Evolutionary conservation across 1,140 invertebrate genomes (phyloP).

Genomic region (Armadillidium nasatum): DNA sequence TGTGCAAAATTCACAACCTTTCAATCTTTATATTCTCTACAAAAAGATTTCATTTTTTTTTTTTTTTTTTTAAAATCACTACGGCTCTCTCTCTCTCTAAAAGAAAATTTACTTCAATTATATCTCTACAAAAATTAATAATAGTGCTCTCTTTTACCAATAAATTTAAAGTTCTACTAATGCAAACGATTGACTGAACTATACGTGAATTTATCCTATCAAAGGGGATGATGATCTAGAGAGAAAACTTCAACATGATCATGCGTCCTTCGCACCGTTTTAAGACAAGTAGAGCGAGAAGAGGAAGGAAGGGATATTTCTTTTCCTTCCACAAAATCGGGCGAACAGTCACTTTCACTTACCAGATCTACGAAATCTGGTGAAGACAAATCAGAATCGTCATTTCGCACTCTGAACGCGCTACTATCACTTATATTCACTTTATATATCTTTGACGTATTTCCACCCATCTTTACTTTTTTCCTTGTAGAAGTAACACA

Average conservation of each 20-base stretch:
- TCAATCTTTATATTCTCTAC: too few relatives aligned
- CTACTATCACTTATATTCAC: background rate
- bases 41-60: too few relatives aligned
- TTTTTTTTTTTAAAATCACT: too few relatives aligned
- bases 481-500: background rate
- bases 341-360: constrained; percentile 34
- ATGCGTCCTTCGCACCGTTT: constrained; percentile 35
- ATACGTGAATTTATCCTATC: background rate
- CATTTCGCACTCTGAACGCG: background rate
- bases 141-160: too few relatives aligned
- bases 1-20: too few relatives aligned
- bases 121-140: too few relatives aligned
- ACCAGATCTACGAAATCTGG: constrained; percentile 27
- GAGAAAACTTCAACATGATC: constrained; percentile 42
- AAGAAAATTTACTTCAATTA: too few relatives aligned
- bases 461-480: background rate
- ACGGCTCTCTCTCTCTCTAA: too few relatives aligned
- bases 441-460: background rate
- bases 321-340: constrained; percentile 31
- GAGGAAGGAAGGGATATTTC: constrained; percentile 23
- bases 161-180: too few relatives aligned
- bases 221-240: constrained; percentile 34
- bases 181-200: too few relatives aligned
- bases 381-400: background rate
- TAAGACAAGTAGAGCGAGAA: constrained; percentile 38